phyloP scores from a whole-genome alignment of 2,113 vertebrate species.

The Catharus minimus region DNA sequence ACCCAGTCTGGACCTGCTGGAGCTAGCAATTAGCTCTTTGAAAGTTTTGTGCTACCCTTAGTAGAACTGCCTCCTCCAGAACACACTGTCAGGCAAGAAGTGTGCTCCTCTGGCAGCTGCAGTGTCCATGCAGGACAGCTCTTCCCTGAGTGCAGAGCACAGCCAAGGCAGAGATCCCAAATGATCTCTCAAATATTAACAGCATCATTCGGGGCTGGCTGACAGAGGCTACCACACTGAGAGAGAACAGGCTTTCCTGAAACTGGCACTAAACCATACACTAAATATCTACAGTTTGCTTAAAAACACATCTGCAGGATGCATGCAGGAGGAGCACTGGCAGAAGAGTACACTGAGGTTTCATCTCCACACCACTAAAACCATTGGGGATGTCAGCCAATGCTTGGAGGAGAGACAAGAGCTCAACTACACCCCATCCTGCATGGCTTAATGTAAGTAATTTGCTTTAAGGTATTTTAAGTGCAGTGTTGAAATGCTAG shows the following conservation, averaged over 20 bases:
- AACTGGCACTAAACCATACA: neutral
- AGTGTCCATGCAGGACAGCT: neutral
- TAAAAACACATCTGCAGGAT: neutral
- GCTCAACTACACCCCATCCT: neutral
- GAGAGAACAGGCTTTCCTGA: neutral
- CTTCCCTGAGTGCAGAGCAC: neutral
- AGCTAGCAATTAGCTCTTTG: neutral
- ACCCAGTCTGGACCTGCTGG: neutral
- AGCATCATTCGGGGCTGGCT: constrained; percentile 1
- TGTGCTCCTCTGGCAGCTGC: neutral
- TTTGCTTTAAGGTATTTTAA: neutral
- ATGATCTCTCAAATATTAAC: constrained; percentile 55
- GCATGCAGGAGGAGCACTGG: neutral
- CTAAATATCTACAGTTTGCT: constrained; percentile 4
- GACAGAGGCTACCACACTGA: neutral
- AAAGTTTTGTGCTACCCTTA: neutral
- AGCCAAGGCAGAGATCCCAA: neutral
- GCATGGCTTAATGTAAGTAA: neutral
- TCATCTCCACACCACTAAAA: neutral
- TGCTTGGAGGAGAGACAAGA: neutral
- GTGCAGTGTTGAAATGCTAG: neutral
- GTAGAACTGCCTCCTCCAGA: neutral
- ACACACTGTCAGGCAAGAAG: neutral
- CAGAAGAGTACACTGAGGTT: neutral
- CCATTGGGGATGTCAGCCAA: neutral